phyloP scores from a whole-genome alignment of 2,797 vertebrate species.

The Gymnoscopelus braueri region DNA sequence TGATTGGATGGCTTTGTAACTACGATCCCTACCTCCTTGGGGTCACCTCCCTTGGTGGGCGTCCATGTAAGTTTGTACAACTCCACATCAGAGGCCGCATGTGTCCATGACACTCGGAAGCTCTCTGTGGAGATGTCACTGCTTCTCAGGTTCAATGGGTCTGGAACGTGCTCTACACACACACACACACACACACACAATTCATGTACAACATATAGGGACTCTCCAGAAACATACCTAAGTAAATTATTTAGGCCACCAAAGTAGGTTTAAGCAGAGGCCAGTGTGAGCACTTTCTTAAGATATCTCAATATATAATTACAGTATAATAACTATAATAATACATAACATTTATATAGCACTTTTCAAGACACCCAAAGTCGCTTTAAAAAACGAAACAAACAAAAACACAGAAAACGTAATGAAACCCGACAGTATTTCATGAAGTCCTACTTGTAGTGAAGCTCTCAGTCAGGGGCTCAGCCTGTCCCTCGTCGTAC shows the following conservation, averaged over 20 bases:
- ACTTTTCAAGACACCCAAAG: too few species aligned
- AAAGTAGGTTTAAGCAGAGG: too few species aligned
- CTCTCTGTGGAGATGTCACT: conserved; percentile 84
- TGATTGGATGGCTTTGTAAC: too few species aligned
- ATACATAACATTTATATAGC: too few species aligned
- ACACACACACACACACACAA: conserved; percentile 12
- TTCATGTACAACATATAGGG: too few species aligned
- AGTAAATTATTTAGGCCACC: too few species aligned
- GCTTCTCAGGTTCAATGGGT: conserved; percentile 83
- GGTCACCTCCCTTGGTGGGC: conserved; percentile 81
- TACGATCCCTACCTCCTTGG: conserved; percentile 79
- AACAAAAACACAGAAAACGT: not conserved
- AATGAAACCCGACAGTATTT: not conserved
- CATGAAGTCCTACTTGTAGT: conserved; percentile 84
- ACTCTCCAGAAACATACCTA: too few species aligned
- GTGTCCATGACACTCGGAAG: conserved; percentile 90
- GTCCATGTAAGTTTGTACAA: conserved; percentile 90
- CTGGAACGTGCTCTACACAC: conserved; percentile 84
- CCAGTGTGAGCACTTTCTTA: too few species aligned
- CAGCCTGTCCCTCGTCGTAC: conserved; percentile 91
- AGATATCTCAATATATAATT: too few species aligned
- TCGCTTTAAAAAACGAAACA: not conserved
- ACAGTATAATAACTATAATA: too few species aligned
- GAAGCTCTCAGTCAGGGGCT: conserved; percentile 89
- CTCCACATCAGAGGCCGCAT: conserved; percentile 83